These are phyloP conservation scores for Nycticorax nycticorax DNA, from an alignment of 2,113 vertebrate genomes.

Conservation along the genomic window DNA sequence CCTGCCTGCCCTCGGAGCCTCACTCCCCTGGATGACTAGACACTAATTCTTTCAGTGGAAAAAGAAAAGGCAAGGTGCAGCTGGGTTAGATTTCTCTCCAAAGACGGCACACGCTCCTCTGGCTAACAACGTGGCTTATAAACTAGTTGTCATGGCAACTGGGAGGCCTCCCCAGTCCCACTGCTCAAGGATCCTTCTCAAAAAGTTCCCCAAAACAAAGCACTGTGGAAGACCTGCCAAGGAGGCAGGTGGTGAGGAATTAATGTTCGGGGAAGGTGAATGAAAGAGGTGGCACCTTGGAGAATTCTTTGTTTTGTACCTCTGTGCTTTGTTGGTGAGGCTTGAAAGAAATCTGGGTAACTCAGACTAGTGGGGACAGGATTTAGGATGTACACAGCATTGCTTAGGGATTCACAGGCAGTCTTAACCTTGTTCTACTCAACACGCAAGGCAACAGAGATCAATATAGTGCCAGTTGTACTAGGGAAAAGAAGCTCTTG, in stretches of 20 bases:
- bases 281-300: neutral
- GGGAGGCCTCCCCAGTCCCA: neutral
- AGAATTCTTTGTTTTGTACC: neutral
- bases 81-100: neutral
- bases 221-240: neutral
- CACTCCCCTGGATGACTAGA: neutral
- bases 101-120: neutral
- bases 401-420: neutral
- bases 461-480: fast-evolving
- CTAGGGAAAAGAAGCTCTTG: neutral
- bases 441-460: neutral
- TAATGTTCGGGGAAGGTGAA: neutral
- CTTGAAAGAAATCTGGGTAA: neutral
- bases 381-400: neutral
- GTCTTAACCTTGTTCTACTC: neutral
- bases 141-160: neutral
- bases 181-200: neutral
- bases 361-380: neutral
- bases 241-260: neutral
- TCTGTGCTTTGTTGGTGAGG: neutral
- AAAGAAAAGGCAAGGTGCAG: neutral
- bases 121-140: neutral
- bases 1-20: neutral
- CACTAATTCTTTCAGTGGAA: neutral
- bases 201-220: neutral